Percentiles rank a stretch among this genome's conserved stretches.
These are phyloP conservation scores for Conomelus anceps DNA, from an alignment of 2,888 invertebrate species.

Conservation along the genomic window DNA sequence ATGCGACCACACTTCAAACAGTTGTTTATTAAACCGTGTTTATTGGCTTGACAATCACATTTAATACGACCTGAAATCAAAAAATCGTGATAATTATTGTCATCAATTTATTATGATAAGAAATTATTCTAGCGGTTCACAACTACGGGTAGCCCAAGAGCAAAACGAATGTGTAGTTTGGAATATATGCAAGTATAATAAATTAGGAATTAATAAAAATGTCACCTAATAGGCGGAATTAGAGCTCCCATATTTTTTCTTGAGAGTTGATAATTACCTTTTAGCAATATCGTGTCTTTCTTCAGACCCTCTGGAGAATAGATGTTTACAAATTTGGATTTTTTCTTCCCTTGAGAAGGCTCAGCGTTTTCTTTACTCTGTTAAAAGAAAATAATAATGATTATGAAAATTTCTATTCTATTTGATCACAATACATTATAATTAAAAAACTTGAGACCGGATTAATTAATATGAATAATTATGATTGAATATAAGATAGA, in stretches of 20 bases:
- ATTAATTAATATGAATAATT: too few relatives aligned
- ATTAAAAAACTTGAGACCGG: too few relatives aligned
- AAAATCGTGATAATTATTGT: conserved; percentile 14
- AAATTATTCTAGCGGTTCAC: background rate
- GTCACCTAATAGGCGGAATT: background rate
- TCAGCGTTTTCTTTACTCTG: conserved; percentile 30
- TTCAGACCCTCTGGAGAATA: conserved; percentile 63
- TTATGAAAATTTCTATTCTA: too few relatives aligned
- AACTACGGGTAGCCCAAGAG: background rate
- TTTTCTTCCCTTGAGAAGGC: conserved; percentile 48
- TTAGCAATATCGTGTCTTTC: conserved; percentile 45
- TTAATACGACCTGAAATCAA: conserved; percentile 62
- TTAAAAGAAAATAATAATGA: background rate
- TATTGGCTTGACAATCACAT: conserved; percentile 89
- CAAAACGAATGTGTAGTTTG: too few relatives aligned
- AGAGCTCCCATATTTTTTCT: background rate
- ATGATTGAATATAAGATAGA: too few relatives aligned
- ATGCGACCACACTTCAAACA: conserved; percentile 90
- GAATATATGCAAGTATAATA: too few relatives aligned
- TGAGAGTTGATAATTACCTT: conserved; percentile 40
- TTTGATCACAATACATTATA: too few relatives aligned
- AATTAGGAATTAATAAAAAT: too few relatives aligned
- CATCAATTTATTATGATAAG: background rate
- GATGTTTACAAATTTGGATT: conserved; percentile 66
- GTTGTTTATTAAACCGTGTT: conserved; percentile 86